phyloP scores from a whole-genome alignment of 2,113 vertebrate genomes.

The Pavo muticus region DNA sequence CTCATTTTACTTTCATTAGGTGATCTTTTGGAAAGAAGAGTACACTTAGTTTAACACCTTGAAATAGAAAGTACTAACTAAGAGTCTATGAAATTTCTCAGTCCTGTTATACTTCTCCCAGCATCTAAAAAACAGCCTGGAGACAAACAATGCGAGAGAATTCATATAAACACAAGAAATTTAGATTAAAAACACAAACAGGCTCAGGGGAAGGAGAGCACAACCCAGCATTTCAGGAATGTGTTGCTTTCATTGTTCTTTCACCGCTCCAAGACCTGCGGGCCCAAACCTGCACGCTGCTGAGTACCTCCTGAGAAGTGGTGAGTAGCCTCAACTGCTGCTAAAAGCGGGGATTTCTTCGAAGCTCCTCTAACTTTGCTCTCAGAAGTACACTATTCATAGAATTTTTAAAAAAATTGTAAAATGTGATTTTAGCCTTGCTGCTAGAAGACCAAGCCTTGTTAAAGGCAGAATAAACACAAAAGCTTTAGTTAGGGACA shows the following conservation, averaged over 20 bases:
- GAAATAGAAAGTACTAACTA: slow-evolving; percentile 58
- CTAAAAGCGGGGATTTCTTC: not conserved
- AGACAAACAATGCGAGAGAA: slow-evolving; percentile 44
- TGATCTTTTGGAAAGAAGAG: slow-evolving; percentile 46
- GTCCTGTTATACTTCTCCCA: not conserved
- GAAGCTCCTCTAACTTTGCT: not conserved
- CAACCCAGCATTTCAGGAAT: not conserved
- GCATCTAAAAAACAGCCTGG: slow-evolving; percentile 24
- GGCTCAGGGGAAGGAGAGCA: not conserved
- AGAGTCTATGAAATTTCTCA: slow-evolving; percentile 47
- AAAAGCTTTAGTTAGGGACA: not conserved
- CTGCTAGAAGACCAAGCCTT: not conserved
- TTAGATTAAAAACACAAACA: not conserved
- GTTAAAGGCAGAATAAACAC: not conserved
- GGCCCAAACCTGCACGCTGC: not conserved
- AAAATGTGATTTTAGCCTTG: not conserved
- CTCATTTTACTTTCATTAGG: slow-evolving; percentile 79
- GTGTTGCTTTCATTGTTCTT: not conserved
- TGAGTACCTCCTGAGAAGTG: not conserved
- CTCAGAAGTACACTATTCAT: not conserved
- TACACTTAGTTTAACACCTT: slow-evolving; percentile 55
- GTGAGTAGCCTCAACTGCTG: not conserved
- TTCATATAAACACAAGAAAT: not conserved
- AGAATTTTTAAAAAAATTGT: not conserved
- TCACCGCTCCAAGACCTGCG: not conserved